Conservation (phyloP, 2,888 invertebrate species). For the Phrixothrix hirtus region DNA sequence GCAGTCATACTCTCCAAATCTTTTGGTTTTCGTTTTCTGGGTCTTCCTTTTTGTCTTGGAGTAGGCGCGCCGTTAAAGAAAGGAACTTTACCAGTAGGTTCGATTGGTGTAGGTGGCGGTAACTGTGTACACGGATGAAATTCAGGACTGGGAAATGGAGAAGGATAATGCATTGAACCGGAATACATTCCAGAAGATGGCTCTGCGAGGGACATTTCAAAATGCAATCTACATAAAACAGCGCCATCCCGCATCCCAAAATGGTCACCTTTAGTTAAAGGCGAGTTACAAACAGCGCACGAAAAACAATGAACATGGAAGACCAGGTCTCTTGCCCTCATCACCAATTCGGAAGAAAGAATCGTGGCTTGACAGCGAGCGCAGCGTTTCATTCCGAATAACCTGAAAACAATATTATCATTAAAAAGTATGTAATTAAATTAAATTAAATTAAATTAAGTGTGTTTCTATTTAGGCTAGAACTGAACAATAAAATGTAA, state of each 20-base stretch:
- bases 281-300: conserved; percentile 84
- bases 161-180: conserved; percentile 58
- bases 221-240: conserved; percentile 82
- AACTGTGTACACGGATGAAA: conserved; percentile 56
- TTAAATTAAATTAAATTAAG: too few relatives aligned
- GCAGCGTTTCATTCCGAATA: conserved; percentile 88
- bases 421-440: background rate
- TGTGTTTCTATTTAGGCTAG: too few relatives aligned
- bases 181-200: conserved; percentile 57
- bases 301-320: conserved; percentile 96
- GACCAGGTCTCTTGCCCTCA: conserved; percentile 89
- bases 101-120: conserved; percentile 61
- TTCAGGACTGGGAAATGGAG: conserved; percentile 61
- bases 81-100: conserved; percentile 48
- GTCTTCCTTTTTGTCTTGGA: conserved; percentile 89
- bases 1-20: conserved; percentile 85
- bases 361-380: conserved; percentile 88
- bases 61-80: conserved; percentile 67
- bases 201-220: conserved; percentile 59
- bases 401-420: conserved; percentile 72
- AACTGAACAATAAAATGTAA: too few relatives aligned
- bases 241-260: conserved; percentile 90
- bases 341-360: conserved; percentile 88
- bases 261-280: conserved; percentile 90
- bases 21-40: conserved; percentile 90